Evolutionary conservation across 2,888 invertebrate genomes (phyloP), one percentile per base, ranked within the genome.

Genomic region (Cetonia aurata): DNA sequence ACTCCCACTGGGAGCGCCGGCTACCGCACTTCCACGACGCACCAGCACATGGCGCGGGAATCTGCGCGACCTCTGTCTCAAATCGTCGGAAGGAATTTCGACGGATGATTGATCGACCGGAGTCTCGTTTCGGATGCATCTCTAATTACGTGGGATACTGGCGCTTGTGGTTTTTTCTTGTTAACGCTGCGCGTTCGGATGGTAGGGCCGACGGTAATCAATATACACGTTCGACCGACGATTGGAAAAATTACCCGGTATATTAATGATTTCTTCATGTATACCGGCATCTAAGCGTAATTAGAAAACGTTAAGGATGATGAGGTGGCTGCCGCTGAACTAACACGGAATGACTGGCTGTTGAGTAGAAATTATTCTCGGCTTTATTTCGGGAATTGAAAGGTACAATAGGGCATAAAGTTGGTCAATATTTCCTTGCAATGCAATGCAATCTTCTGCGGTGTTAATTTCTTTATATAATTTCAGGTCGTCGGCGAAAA

Each of bases 1-100:
- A 72, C 73, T 76, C 76, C 76, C 75, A 75, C 76, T 75, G 76
- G 73, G 75, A 71, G 15, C 41, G 46, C 12, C 68, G 31, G 76
- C 76, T 76, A 76, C 76, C 67, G 69, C 72, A 74, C 68, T 71
- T 67, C 62, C 71, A 73, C 25, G 56, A 37, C n/a, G 37, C 41
- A 41, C 56, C 17, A 56, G 56, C 56, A 25, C 41, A 37, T 71
- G 60, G 73, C 67, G 69, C 74, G 71, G 73, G 73, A 73, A 73
- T 75, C 72, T 70, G 73, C 75, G 73, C 73, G 75, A 75, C 71
- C 75, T 62, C 67, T 73, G 72, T 71, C 72, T 75, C 73, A 69
- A 69, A 69, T 69, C 59, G 50, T 50, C 69, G 69, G 48, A 69
- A 69, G 57, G 42, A 69, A 60, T 44, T 56, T 44, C 53, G 44